Evolutionary conservation across 2,113 vertebrate genomes (phyloP), one percentile per base, ranked within the genome.

Genomic region (Eolophus roseicapilla): DNA sequence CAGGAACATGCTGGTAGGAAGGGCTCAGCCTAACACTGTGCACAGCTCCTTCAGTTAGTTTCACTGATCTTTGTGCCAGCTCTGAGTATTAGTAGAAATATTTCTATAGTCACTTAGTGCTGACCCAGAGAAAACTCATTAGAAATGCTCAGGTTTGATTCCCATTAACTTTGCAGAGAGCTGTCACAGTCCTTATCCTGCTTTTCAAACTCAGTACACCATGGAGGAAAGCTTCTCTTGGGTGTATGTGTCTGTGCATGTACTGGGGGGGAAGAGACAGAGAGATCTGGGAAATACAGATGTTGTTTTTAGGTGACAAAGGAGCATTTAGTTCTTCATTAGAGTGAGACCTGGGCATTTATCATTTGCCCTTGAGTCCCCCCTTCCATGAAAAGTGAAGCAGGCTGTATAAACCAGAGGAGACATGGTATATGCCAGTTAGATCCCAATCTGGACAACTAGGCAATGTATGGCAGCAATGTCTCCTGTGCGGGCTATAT

Each of bases 91-190:
- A 77, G 31, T 0, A 44, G 63, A 50, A 91, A 64, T 55, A 59
- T 55, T 88, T 93, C 85, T 60, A 73, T 37, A 86, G n/a, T 24
- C 50, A 88, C 28, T 92, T 87, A 52, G 49, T 2, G 3, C 41
- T 77, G 52, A 88, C 75, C 82, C 43, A 60, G 71, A 60, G 49
- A 79, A 94, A 93, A 87, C 8, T 39, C 63, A 64, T 71, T 76
- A 79, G 92, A 65, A 92, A 65, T 37, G 70, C 27, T 87, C 43
- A 11, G 44, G 6, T 85, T 81, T 88, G 69, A 88, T 44, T 85
- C 67, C 43, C 0, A 2, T 44, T 67, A 75, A 82, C 31, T 95
- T 67, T 55, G 37, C 46, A 86, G 46, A 69, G 77, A 70, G 65
- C 31, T 92, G 69, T 39, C 80, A 65, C 41, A 43, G 29, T 59